These are phyloP conservation scores for Parnassius glacialis DNA, from an alignment of 2,888 invertebrate genomes.

Conservation along the genomic window DNA sequence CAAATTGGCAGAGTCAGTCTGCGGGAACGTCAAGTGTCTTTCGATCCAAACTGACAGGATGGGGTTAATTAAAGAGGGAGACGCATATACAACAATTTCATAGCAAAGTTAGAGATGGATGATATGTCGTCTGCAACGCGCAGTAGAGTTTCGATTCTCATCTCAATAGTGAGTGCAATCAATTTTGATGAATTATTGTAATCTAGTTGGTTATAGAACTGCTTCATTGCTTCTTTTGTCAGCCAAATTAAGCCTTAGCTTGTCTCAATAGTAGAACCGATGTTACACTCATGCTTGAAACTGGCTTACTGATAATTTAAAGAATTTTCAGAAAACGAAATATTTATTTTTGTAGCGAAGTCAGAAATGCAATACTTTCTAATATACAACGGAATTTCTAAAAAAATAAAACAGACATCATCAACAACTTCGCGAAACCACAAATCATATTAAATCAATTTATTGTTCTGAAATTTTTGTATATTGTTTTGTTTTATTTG, in stretches of 20 bases:
- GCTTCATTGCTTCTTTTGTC: neutral
- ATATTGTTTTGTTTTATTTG: too few relatives aligned
- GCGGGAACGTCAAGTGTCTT: constrained; percentile 62
- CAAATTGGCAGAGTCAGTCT: constrained; percentile 64
- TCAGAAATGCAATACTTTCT: too few relatives aligned
- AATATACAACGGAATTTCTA: too few relatives aligned
- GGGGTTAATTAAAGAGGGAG: constrained; percentile 53
- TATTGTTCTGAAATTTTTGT: too few relatives aligned
- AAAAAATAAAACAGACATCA: too few relatives aligned
- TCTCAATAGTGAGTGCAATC: constrained; percentile 9
- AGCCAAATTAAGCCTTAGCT: neutral
- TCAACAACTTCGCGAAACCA: too few relatives aligned
- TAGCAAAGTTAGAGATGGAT: constrained; percentile 19
- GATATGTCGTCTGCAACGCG: constrained; percentile 1
- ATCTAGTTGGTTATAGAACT: constrained; percentile 3
- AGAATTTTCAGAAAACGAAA: too few relatives aligned
- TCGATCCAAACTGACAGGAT: constrained; percentile 55
- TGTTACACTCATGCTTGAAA: too few relatives aligned
- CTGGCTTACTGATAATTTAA: too few relatives aligned
- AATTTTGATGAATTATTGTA: constrained; percentile 19
- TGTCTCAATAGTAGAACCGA: neutral
- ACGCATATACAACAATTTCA: constrained; percentile 27
- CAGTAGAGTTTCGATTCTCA: constrained; percentile 16
- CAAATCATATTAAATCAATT: too few relatives aligned
- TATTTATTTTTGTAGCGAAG: too few relatives aligned